phyloP scores from a whole-genome alignment of 2,888 invertebrate species.

The Holacanthella duospinosa region DNA sequence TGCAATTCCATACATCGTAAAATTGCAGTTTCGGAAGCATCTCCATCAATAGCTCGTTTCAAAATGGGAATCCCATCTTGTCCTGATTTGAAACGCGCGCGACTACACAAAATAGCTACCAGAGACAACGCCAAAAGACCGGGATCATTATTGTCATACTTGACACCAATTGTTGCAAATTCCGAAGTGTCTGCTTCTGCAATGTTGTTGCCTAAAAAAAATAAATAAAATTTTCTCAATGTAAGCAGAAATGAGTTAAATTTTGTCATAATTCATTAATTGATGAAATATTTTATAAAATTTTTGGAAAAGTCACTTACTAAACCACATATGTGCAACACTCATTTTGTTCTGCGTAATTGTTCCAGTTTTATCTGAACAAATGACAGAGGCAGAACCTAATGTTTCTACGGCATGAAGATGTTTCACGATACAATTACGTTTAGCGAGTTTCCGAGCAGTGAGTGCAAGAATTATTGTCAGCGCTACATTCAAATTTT shows the following conservation, averaged over 20 bases:
- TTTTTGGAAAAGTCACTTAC: too few relatives aligned
- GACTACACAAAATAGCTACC: slow-evolving; percentile 57
- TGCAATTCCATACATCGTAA: slow-evolving; percentile 71
- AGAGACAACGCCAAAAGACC: slow-evolving; percentile 48
- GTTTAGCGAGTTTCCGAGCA: slow-evolving; percentile 99
- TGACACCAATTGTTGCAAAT: slow-evolving; percentile 34
- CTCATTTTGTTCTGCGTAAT: slow-evolving; percentile 51
- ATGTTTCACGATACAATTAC: slow-evolving; percentile 58
- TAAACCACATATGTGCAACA: slow-evolving; percentile 67
- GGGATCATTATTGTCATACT: slow-evolving; percentile 25
- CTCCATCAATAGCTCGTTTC: slow-evolving; percentile 24
- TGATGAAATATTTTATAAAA: too few relatives aligned
- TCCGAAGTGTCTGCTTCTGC: slow-evolving; percentile 52
- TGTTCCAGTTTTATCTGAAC: slow-evolving; percentile 94
- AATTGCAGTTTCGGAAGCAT: slow-evolving; percentile 49
- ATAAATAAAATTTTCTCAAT: neutral
- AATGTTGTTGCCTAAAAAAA: slow-evolving; percentile 44
- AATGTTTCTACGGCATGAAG: slow-evolving; percentile 95
- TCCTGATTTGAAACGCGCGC: slow-evolving; percentile 55
- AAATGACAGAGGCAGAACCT: slow-evolving; percentile 99
- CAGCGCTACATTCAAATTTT: slow-evolving; percentile 47
- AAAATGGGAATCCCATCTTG: slow-evolving; percentile 45
- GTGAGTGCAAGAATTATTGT: slow-evolving; percentile 71
- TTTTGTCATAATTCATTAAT: too few relatives aligned
- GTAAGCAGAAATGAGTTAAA: too few relatives aligned